Evolutionary conservation across 1,140 invertebrate genomes (phyloP).

Genomic region (Drosophila pectinifera): DNA sequence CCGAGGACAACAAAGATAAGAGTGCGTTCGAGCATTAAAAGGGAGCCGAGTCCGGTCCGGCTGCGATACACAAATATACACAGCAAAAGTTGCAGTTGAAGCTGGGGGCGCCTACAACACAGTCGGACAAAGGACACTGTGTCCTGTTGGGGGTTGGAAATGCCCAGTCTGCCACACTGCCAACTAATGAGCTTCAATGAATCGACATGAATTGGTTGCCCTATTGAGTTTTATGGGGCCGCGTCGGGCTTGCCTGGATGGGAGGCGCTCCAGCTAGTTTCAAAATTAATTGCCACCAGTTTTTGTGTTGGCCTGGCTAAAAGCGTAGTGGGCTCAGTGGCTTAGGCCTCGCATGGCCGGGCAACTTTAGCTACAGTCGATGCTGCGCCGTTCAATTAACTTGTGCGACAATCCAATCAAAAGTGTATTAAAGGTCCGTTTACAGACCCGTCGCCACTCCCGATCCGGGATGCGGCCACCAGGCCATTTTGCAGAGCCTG

Average conservation of each 20-base stretch:
- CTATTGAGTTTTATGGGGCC: conserved; percentile 8
- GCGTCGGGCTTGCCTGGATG: background rate
- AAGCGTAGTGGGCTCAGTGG: conserved; percentile 46
- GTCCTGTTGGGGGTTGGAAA: conserved; percentile 26
- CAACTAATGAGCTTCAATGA: conserved; percentile 78
- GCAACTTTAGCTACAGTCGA: conserved; percentile 16
- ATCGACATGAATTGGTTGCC: conserved; percentile 47
- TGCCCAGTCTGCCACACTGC: conserved; percentile 31
- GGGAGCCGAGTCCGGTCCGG: conserved; percentile 7
- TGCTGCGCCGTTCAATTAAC: conserved; percentile 73
- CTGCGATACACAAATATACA: conserved; percentile 22
- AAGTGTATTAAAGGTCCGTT: conserved; percentile 80
- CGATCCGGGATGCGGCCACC: conserved; percentile 33
- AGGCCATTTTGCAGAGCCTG: conserved; percentile 57
- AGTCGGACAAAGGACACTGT: conserved; percentile 48
- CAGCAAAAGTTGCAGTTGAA: conserved; percentile 34
- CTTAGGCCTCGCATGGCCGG: conserved; percentile 37
- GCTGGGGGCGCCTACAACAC: conserved; percentile 16
- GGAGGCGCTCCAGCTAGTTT: conserved; percentile 55
- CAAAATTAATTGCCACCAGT: conserved; percentile 72
- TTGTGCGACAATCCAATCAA: conserved; percentile 83
- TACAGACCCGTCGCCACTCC: conserved; percentile 37
- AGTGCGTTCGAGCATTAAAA: conserved; percentile 67
- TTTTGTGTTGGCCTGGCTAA: conserved; percentile 37
- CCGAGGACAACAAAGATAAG: conserved; percentile 65